phyloP scores from a whole-genome alignment of 1,140 invertebrate species.

The Pristionchus pacificus region DNA sequence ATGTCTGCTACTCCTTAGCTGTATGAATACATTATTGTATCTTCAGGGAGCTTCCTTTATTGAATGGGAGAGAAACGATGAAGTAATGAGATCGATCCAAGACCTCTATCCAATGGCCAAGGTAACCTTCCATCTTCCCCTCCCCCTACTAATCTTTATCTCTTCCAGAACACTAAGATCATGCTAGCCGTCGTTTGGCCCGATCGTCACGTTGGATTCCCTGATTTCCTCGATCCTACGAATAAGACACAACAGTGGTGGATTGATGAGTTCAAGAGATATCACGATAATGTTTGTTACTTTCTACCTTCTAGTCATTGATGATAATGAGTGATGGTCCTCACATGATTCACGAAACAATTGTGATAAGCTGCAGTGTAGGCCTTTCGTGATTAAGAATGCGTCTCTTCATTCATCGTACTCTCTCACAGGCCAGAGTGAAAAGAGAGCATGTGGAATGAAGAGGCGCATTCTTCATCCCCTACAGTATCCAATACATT shows the following conservation, averaged over 20 bases:
- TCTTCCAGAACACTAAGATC: slow-evolving; percentile 30
- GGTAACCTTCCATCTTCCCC: too few species aligned
- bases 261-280: slow-evolving; percentile 29
- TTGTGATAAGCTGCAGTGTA: too few species aligned
- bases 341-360: too few species aligned
- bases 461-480: too few species aligned
- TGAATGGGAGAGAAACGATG: slow-evolving; percentile 37
- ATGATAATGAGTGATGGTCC: too few species aligned
- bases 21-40: slow-evolving; percentile 1
- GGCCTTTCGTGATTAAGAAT: neutral
- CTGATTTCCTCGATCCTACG: slow-evolving; percentile 55
- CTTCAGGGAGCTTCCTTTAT: slow-evolving; percentile 34
- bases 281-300: slow-evolving; percentile 23
- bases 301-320: neutral
- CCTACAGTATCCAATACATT: too few species aligned
- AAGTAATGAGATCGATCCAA: slow-evolving; percentile 27
- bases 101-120: slow-evolving; percentile 38
- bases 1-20: neutral
- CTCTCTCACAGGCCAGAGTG: too few species aligned
- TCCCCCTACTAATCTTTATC: too few species aligned
- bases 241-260: slow-evolving; percentile 39
- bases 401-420: neutral
- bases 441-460: too few species aligned
- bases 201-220: slow-evolving; percentile 50
- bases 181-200: slow-evolving; percentile 57